Base-by-base conservation (phyloP, 2,888 invertebrate species). In the Cacoxenus indagator region DNA sequence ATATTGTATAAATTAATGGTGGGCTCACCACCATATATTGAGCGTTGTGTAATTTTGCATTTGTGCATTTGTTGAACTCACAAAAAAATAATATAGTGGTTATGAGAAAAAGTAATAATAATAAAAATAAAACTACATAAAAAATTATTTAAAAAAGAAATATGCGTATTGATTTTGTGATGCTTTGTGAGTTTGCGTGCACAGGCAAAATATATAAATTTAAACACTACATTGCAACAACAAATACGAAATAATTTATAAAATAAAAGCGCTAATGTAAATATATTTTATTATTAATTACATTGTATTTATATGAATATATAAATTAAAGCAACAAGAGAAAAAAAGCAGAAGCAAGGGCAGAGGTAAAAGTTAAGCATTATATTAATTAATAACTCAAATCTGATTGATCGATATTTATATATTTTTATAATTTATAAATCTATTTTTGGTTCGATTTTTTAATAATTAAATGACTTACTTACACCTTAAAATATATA, bases 101-200 rank as follows among this genome's bases (percentile, higher is more conserved):
- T n/a, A n/a, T n/a, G n/a, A n/a, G n/a, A n/a, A n/a, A n/a, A n/a
- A n/a, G n/a, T n/a, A n/a, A n/a, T n/a, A n/a, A n/a, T n/a, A 45
- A 22, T 59, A 65, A 51, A 54, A 64, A 43, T 29, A 54, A 55
- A 61, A 45, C 26, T 29, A 67, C 48, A 59, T 48, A 67, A 61
- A 31, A 61, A 65, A 43, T 29, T 9, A 46, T 67, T 57, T 55
- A 51, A 61, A 37, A 69, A 68, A 69, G 62, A 24, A 62, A 43
- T 57, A 57, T 17, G 17, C 57, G 43, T 43, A 26, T 43, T 62
- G 61, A 62, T 62, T 66, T 70, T 74, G 71, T 71, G 66, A 71
- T 70, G 67, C 68, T 68, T 67, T 74, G 70, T 62, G 61, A 45
- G 61, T 62, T 62, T 43, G 17, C 24, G 19, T 62, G 61, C 61